Evolutionary conservation across 2,113 vertebrate genomes (phyloP).

Genomic region (Chitala chitala): DNA sequence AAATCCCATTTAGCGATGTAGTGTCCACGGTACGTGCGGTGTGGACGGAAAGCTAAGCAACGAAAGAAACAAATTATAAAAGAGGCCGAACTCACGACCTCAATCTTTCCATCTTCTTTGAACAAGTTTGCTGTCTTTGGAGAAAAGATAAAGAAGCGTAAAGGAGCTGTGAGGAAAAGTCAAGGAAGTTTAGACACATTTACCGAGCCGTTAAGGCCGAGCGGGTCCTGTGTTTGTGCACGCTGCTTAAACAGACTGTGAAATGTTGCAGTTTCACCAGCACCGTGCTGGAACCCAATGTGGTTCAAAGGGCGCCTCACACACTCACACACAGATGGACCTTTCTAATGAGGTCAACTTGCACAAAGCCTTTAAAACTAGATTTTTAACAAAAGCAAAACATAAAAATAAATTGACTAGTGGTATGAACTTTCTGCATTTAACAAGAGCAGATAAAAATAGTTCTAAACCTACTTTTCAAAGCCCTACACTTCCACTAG

Average conservation of each 20-base stretch:
- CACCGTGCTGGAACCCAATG: too few relatives aligned
- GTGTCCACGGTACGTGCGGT: slow-evolving; percentile 23
- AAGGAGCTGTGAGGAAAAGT: not conserved
- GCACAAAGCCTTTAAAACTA: too few relatives aligned
- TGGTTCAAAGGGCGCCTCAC: too few relatives aligned
- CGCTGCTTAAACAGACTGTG: not conserved
- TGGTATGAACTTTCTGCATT: too few relatives aligned
- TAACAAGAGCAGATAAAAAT: too few relatives aligned
- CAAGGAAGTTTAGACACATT: not conserved
- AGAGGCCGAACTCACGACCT: slow-evolving; percentile 19
- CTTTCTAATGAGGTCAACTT: too few relatives aligned
- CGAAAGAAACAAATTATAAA: slow-evolving; percentile 28
- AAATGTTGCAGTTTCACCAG: not conserved
- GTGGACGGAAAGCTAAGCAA: slow-evolving; percentile 21
- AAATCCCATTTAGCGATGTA: slow-evolving; percentile 32
- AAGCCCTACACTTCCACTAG: too few relatives aligned
- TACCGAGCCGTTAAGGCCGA: not conserved
- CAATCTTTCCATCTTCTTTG: slow-evolving; percentile 17
- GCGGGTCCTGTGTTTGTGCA: not conserved
- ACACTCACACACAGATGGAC: too few relatives aligned
- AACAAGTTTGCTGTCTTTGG: slow-evolving; percentile 14
- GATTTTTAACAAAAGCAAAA: too few relatives aligned
- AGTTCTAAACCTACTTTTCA: too few relatives aligned
- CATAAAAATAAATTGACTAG: too few relatives aligned
- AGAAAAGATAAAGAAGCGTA: not conserved